These are phyloP conservation scores for Sylvicola cinctus DNA, from an alignment of 2,888 invertebrate species.

Conservation along the genomic window DNA sequence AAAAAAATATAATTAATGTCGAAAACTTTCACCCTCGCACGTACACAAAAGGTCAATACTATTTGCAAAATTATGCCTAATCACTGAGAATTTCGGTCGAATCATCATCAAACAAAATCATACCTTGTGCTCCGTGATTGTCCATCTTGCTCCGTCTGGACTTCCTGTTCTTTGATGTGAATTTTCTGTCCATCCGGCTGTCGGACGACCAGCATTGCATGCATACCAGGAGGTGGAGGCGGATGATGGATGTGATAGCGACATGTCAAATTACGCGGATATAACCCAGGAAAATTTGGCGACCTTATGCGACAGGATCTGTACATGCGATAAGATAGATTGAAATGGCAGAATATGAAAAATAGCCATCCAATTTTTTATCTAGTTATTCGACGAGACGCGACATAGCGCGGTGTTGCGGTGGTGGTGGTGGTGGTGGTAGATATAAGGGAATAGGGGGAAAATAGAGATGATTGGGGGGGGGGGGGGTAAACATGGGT, in stretches of 20 bases:
- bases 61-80: too few relatives aligned
- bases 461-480: too few relatives aligned
- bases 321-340: neutral
- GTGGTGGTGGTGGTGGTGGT: too few relatives aligned
- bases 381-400: too few relatives aligned
- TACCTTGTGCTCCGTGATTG: constrained; percentile 8
- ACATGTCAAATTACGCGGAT: constrained; percentile 71
- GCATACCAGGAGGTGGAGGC: constrained; percentile 42
- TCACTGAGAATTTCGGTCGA: too few relatives aligned
- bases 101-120: too few relatives aligned
- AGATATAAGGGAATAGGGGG: too few relatives aligned
- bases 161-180: constrained; percentile 49
- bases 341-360: neutral
- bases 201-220: constrained; percentile 51
- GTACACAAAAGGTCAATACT: constrained; percentile 1
- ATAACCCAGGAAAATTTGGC: constrained; percentile 79
- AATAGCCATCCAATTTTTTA: too few relatives aligned
- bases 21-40: too few relatives aligned
- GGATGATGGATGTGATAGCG: constrained; percentile 40
- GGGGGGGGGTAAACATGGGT: too few relatives aligned
- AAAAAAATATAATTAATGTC: neutral
- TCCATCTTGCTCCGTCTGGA: constrained; percentile 55
- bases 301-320: constrained; percentile 54
- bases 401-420: neutral
- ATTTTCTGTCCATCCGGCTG: constrained; percentile 60